Evolutionary conservation across 2,113 vertebrate species (phyloP), one percentile per base, ranked within the genome.

Genomic region (Triplophysa siluroides): DNA sequence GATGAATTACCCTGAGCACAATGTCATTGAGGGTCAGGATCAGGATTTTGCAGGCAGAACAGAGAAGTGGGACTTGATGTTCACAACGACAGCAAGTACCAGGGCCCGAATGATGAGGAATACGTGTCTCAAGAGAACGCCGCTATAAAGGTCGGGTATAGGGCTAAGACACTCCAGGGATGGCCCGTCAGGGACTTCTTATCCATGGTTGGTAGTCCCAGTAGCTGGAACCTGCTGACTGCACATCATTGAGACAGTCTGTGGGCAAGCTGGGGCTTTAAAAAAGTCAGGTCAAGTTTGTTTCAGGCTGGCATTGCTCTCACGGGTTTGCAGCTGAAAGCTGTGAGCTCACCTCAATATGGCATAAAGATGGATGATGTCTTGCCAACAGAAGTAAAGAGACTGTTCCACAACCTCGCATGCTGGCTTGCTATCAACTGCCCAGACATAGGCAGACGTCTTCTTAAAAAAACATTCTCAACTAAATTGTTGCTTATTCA

Each of bases 271-370:
- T 64, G 16, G 47, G 24, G 61, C 45, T 33, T 77, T 76, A 45
- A 65, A 14, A 26, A 76, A 76, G 73, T 63, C 56, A 76, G 41
- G 16, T 76, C 60, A 63, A 47, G 75, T 77, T 77, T 77, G 60
- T 33, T 26, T 76, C 73, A 65, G 19, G 26, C 2, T 77, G 62
- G 61, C 62, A 50, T 63, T 24, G 2, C 61, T 65, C 75, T 66
- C 75, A 52, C 10, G 47, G 75, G 75, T 65, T 77, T 18, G 4
- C 18, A 3, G 24, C 5, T 77, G 7, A 65, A 65, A 65, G 45
- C 72, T 45, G n/a, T 74, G 45, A 54, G 43, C 26, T 65, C 33
- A 50, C 50, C 19, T 23, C 41, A 63, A 41, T 63, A 19, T 58
- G 21, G 24, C 58, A 43, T 63, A n/a, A 29, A 75, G 73, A 75